phyloP scores from a whole-genome alignment of 2,113 vertebrate genomes.

The Prolemur simus region DNA sequence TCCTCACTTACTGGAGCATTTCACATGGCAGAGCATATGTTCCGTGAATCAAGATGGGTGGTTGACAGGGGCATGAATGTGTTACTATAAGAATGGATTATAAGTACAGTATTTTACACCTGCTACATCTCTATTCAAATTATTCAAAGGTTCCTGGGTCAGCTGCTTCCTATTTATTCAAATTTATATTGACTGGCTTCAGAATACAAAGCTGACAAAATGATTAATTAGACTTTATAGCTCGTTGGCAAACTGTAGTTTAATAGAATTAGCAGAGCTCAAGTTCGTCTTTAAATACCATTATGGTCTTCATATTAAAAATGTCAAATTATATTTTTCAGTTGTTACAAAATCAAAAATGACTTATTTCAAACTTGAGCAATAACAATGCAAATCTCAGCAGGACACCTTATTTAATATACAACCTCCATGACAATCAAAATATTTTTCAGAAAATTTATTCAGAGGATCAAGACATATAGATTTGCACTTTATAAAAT shows the following conservation, averaged over 20 bases:
- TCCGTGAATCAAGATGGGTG: background rate
- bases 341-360: constrained; percentile 72
- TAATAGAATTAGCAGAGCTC: constrained; percentile 87
- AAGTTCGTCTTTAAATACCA: constrained; percentile 86
- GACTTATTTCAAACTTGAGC: constrained; percentile 76
- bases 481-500: background rate
- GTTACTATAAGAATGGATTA: background rate
- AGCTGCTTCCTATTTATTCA: constrained; percentile 85
- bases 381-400: constrained; percentile 59
- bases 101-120: constrained; percentile 62
- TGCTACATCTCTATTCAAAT: constrained; percentile 76
- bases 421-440: constrained; percentile 14
- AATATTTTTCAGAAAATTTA: constrained; percentile 10
- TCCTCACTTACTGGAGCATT: background rate
- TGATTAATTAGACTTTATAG: constrained; percentile 86
- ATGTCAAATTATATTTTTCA: constrained; percentile 84
- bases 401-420: background rate
- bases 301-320: constrained; percentile 83
- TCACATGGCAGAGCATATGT: constrained; percentile 8
- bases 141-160: constrained; percentile 77
- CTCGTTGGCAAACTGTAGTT: constrained; percentile 83
- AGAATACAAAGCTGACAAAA: constrained; percentile 86
- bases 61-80: background rate
- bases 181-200: constrained; percentile 85
- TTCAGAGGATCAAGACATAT: background rate